Percentiles rank a stretch among this genome's conserved stretches.
Conservation (phyloP, 1,140 invertebrate genomes). For the Trichonephila clavipes region DNA sequence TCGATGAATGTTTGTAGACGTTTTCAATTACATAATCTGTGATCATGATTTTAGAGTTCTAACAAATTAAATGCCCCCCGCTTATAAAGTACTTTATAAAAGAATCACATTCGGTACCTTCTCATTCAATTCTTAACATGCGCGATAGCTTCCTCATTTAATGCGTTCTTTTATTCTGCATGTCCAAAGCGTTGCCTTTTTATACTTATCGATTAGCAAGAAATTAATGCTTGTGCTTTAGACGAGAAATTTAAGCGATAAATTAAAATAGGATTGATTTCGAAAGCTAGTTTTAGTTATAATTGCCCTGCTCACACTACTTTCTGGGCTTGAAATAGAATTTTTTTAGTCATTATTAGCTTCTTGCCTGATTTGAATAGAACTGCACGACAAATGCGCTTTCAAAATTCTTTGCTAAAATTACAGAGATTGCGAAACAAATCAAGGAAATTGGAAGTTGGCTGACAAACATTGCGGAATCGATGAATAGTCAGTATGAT, state of each 20-base stretch:
- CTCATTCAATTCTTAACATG: not conserved
- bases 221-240: slow-evolving; percentile 9
- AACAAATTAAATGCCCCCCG: too few species aligned
- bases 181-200: not conserved
- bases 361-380: not conserved
- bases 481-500: not conserved
- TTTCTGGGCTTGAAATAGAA: not conserved
- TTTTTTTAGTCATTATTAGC: not conserved
- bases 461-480: not conserved
- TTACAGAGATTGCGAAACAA: not conserved
- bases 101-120: not conserved
- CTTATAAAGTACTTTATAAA: too few species aligned
- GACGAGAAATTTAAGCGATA: not conserved
- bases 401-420: not conserved
- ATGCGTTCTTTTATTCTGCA: slow-evolving; percentile 1
- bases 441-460: not conserved
- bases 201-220: not conserved
- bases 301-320: slow-evolving; percentile 1
- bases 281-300: slow-evolving; percentile 5
- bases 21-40: too few species aligned
- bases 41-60: too few species aligned
- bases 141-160: not conserved
- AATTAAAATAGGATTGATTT: not conserved
- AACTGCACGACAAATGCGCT: not conserved
- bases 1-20: too few species aligned